A percentile compares a stretch with the other conserved stretches of the same genome.
These are phyloP conservation scores for Dinocampus coccinellae DNA, from an alignment of 2,888 invertebrate genomes.

Conservation along the genomic window DNA sequence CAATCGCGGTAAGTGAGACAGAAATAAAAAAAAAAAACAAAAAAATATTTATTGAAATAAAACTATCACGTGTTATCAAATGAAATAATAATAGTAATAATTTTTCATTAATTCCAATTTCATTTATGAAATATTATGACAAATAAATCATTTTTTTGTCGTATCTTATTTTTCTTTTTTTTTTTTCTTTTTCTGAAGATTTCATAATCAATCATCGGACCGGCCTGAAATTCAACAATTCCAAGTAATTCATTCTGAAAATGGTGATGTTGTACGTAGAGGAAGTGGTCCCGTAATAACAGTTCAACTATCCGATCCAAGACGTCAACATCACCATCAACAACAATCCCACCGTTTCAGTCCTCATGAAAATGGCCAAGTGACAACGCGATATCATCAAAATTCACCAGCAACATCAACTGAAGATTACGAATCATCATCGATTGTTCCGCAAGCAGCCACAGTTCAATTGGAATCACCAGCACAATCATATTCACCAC, in stretches of 20 bases:
- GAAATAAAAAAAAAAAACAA: neutral
- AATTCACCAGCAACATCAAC: constrained; percentile 42
- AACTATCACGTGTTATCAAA: neutral
- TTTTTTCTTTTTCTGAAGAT: no score
- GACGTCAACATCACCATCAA: constrained; percentile 46
- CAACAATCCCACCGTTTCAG: constrained; percentile 58
- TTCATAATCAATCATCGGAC: constrained; percentile 55
- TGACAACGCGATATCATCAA: constrained; percentile 42
- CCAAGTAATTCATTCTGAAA: constrained; percentile 53
- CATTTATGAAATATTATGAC: neutral
- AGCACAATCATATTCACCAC: constrained; percentile 46
- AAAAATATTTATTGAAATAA: neutral
- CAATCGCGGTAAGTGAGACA: constrained; percentile 60
- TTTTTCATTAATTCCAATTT: no score
- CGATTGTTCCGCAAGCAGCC: constrained; percentile 67
- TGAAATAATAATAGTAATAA: no score
- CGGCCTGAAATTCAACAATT: constrained; percentile 57
- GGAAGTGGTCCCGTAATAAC: constrained; percentile 55
- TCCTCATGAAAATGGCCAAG: constrained; percentile 53
- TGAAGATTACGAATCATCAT: constrained; percentile 58
- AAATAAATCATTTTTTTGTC: no score
- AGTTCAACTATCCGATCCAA: constrained; percentile 53
- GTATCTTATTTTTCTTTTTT: no score
- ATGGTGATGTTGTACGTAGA: constrained; percentile 53
- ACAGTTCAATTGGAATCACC: constrained; percentile 69